phyloP scores from a whole-genome alignment of 2,113 vertebrate species.

The Pica pica region DNA sequence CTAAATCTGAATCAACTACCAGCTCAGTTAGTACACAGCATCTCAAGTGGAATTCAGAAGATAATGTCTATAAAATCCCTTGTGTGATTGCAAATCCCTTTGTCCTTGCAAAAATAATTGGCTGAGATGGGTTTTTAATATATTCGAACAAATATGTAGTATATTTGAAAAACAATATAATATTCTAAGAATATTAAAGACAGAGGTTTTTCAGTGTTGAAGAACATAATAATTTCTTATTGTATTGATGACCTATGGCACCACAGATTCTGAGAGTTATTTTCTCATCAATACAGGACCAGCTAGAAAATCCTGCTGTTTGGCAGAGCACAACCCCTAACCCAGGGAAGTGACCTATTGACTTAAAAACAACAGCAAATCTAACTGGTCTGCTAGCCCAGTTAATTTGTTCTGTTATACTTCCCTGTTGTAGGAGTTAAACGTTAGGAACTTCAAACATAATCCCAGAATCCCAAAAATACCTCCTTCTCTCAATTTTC shows the following conservation, averaged over 20 bases:
- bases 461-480: background rate
- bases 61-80: background rate
- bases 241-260: background rate
- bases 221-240: background rate
- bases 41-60: background rate
- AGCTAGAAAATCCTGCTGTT: background rate
- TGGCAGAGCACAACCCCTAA: slow-evolving; percentile 5
- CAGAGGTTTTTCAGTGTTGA: background rate
- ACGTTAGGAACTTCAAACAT: background rate
- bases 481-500: background rate
- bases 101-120: background rate
- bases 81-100: background rate
- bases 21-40: background rate
- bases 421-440: background rate
- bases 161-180: background rate
- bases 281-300: background rate
- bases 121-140: background rate
- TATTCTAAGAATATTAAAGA: background rate
- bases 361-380: slow-evolving; percentile 5
- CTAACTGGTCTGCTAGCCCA: background rate
- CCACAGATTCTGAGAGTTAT: background rate
- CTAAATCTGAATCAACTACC: background rate
- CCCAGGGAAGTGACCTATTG: background rate
- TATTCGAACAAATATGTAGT: background rate
- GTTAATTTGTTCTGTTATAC: background rate